Conservation (phyloP, 1,140 invertebrate species). For the Drosophila quadrilineata region DNA sequence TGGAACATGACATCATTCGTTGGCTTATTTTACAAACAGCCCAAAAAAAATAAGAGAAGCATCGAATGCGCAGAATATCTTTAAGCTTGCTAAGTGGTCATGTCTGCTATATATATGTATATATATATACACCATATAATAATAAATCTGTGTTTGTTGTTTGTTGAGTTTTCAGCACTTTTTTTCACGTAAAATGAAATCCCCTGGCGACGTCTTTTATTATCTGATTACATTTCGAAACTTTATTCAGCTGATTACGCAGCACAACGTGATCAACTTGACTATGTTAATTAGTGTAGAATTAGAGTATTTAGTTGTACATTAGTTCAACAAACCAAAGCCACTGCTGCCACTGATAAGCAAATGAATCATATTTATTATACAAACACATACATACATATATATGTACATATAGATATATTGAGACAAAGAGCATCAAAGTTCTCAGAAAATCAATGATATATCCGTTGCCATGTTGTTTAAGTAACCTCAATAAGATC, state of each 20-base stretch:
- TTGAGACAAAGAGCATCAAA: too few relatives aligned
- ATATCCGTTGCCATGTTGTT: too few relatives aligned
- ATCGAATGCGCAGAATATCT: too few relatives aligned
- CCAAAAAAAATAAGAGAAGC: too few relatives aligned
- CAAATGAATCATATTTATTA: slow-evolving; percentile 17
- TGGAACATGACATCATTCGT: slow-evolving; percentile 63
- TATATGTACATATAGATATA: too few relatives aligned
- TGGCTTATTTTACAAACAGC: slow-evolving; percentile 25
- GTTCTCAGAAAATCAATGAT: not conserved
- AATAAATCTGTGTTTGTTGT: not conserved
- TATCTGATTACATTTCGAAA: slow-evolving; percentile 1
- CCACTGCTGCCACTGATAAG: slow-evolving; percentile 20
- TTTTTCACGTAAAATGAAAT: slow-evolving; percentile 14
- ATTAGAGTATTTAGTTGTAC: not conserved
- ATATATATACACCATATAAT: slow-evolving; percentile 8
- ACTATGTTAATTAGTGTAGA: slow-evolving; percentile 10
- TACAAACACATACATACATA: too few relatives aligned
- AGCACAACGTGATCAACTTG: slow-evolving; percentile 26
- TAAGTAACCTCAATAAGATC: too few relatives aligned
- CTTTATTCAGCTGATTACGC: slow-evolving; percentile 13
- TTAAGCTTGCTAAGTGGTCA: too few relatives aligned
- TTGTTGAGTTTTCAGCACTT: slow-evolving; percentile 9
- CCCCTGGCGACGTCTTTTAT: slow-evolving; percentile 30
- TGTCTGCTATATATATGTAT: not conserved
- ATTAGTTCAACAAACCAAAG: slow-evolving; percentile 4